Evolutionary conservation across 2,797 vertebrate species (phyloP).

Genomic region (Hephaestus fuliginosus): DNA sequence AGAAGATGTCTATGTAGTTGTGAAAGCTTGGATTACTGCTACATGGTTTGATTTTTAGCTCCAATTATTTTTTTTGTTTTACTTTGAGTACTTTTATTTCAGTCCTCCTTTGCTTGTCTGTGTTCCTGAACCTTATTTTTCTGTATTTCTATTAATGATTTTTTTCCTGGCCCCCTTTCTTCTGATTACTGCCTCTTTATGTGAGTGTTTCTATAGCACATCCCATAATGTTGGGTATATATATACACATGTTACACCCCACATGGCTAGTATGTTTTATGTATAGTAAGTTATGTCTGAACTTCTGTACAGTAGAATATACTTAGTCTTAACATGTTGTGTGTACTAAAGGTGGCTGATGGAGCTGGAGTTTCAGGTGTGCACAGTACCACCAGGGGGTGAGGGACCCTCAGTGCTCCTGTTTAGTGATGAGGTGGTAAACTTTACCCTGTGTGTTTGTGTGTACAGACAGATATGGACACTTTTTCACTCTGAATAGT

Average conservation of each 20-base stretch:
- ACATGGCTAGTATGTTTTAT: not conserved
- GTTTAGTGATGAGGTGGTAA: constrained; percentile 14
- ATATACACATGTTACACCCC: not conserved
- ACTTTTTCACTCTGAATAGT: constrained; percentile 27
- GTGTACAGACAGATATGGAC: constrained; percentile 43
- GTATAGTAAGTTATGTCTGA: no score
- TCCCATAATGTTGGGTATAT: not conserved
- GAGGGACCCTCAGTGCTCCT: not conserved
- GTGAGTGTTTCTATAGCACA: not conserved
- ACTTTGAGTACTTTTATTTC: not conserved
- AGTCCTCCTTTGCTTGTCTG: not conserved
- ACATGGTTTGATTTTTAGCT: constrained; percentile 1
- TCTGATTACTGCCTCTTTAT: not conserved
- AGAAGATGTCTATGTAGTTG: not conserved
- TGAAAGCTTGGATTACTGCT: not conserved
- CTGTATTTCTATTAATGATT: not conserved
- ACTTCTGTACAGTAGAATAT: not conserved
- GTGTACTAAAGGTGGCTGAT: not conserved
- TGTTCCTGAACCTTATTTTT: not conserved
- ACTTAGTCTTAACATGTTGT: not conserved
- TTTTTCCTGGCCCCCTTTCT: not conserved
- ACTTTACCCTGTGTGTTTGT: constrained; percentile 4
- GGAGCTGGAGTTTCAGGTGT: not conserved
- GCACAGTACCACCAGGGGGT: not conserved
- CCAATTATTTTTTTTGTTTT: not conserved